phyloP scores from a whole-genome alignment of 2,113 vertebrate genomes.

The Oreochromis niloticus region DNA sequence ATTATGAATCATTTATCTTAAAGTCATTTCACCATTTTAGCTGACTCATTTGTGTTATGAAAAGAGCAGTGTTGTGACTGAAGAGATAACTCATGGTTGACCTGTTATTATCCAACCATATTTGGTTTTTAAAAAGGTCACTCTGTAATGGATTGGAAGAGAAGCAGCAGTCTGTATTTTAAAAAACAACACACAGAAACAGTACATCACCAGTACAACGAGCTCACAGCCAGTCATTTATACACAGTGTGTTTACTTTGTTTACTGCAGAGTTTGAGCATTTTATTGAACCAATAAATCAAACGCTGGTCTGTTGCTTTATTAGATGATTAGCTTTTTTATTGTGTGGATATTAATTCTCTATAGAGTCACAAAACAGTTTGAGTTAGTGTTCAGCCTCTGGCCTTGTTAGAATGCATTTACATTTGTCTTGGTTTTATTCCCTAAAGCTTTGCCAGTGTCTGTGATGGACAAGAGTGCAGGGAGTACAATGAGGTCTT shows the following conservation, averaged over 20 bases:
- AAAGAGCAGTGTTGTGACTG: not conserved
- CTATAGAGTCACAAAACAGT: slow-evolving; percentile 13
- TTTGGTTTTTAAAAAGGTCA: not conserved
- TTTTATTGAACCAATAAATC: slow-evolving; percentile 48
- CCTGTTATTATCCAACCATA: not conserved
- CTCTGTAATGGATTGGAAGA: not conserved
- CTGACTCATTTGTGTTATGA: not conserved
- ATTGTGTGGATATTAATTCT: slow-evolving; percentile 29
- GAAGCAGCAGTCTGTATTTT: not conserved
- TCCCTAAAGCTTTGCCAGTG: not conserved
- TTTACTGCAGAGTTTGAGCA: not conserved
- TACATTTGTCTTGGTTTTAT: not conserved
- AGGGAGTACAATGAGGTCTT: not conserved
- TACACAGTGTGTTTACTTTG: slow-evolving; percentile 8
- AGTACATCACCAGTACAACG: slow-evolving; percentile 13
- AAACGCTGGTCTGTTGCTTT: slow-evolving; percentile 15
- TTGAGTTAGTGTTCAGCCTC: not conserved
- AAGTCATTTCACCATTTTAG: not conserved
- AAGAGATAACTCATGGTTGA: not conserved
- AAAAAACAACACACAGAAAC: not conserved
- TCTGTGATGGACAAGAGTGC: not conserved
- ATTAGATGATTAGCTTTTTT: slow-evolving; percentile 47
- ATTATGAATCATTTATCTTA: not conserved
- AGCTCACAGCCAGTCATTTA: slow-evolving; percentile 7
- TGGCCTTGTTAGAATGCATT: not conserved